Conservation (phyloP, 2,888 invertebrate genomes). For the Euclidia mi region DNA sequence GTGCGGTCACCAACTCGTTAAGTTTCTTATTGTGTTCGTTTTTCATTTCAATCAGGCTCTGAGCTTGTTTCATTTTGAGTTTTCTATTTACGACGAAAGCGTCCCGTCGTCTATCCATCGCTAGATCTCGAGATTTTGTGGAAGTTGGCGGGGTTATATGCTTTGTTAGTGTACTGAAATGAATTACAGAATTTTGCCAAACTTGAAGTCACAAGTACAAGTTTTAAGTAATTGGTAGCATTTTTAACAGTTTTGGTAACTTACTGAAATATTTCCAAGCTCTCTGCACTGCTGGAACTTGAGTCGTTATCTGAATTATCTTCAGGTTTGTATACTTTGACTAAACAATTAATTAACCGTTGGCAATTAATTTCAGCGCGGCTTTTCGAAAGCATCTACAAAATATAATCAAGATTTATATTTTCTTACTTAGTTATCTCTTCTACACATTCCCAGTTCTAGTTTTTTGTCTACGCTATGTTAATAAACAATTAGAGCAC, state of each 20-base stretch:
- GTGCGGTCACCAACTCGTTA: conserved; percentile 70
- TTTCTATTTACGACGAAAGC: conserved; percentile 82
- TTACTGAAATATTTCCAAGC: conserved; percentile 93
- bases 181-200: too few species aligned
- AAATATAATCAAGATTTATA: conserved; percentile 10
- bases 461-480: too few species aligned
- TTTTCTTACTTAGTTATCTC: too few species aligned
- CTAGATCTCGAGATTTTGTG: conserved; percentile 72
- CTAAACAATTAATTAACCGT: conserved; percentile 92
- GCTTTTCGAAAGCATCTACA: conserved; percentile 91
- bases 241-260: conserved; percentile 33
- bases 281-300: conserved; percentile 91
- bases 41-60: conserved; percentile 77
- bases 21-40: conserved; percentile 76
- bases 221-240: too few species aligned
- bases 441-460: too few species aligned
- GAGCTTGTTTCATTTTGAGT: conserved; percentile 78
- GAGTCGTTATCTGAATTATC: conserved; percentile 87
- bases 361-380: conserved; percentile 93
- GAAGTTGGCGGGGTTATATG: conserved; percentile 92
- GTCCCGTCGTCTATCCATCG: conserved; percentile 76
- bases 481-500: too few species aligned
- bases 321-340: conserved; percentile 91
- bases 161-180: conserved; percentile 91
- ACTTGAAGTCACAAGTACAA: too few species aligned